Evolutionary conservation across 2,113 vertebrate species (phyloP).

Genomic region (Glareola pratincola): DNA sequence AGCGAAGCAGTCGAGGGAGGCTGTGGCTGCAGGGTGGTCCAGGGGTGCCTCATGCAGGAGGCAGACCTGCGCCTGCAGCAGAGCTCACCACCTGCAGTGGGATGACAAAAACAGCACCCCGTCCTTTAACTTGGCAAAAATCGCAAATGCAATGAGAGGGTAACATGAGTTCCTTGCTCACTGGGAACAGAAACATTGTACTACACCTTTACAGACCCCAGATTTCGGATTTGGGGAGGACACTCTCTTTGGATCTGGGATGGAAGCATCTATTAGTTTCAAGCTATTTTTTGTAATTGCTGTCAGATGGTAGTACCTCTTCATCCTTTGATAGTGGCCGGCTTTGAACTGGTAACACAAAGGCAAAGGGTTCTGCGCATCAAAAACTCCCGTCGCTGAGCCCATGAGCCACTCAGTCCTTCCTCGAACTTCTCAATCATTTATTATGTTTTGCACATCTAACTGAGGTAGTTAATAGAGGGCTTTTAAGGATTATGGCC

Average conservation of each 20-base stretch:
- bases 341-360: background rate
- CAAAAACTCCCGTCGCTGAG: background rate
- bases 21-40: background rate
- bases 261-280: background rate
- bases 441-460: background rate
- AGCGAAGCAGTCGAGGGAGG: accelerated
- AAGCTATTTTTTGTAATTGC: background rate
- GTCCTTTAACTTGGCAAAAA: background rate
- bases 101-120: background rate
- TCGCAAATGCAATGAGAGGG: background rate
- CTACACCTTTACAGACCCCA: background rate
- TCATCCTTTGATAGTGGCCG: background rate
- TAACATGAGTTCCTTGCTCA: background rate
- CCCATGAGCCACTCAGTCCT: background rate
- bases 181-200: background rate
- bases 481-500: background rate
- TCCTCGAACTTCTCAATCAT: background rate
- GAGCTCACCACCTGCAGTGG: background rate
- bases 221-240: background rate
- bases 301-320: background rate
- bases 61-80: background rate
- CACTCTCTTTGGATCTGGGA: background rate
- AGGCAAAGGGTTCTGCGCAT: background rate
- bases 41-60: background rate
- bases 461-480: background rate